Base-by-base conservation (phyloP, 2,113 vertebrate species). In the Solea senegalensis region DNA sequence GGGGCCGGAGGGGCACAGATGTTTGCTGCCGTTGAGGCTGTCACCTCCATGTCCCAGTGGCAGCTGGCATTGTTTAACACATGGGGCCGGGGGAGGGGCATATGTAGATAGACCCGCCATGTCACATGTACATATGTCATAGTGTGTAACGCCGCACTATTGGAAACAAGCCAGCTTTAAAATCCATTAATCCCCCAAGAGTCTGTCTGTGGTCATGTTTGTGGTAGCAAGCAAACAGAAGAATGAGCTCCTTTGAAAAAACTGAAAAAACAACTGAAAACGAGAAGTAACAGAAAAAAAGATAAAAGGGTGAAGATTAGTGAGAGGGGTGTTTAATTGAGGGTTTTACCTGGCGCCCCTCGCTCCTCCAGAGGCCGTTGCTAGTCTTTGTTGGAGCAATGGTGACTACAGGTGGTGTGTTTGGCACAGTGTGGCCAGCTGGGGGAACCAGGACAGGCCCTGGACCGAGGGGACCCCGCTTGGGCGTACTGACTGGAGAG, bases 321-420 rank as follows among this genome's bases (percentile, higher is more conserved):
- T n/a, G 11, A 9, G 28, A 28, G 9, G 1, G 6, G 46, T 28
- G 48, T 68, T 34, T 69, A 9, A 51, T 28, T 48, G 9, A 9
- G 15, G 11, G 14, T 50, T 70, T 10, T 91, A 99, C 98, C 96
- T 98, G 96, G 27, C 97, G 95, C 76, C 95, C 94, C 80, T 99
- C 97, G 1, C 93, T 98, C 84, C 97, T 95, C 97, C 97, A 99
- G 51, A 98, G 93, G 50, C 97, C 97, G 16, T 99, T 99, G 91
- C 98, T 97, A 0, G 98, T 98, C 90, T 99, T 98, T 40, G 97
- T 99, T 10, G 98, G 98, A 79, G 98, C 98, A 28, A 99, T 99
- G 89, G 98, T 99, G 86, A 99, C 98, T 45, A 99, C 98, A 0
- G 98, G 98, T 0, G 97, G 97, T 0, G 98, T 98, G 92, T 96